phyloP scores from a whole-genome alignment of 2,888 invertebrate genomes.

The Ypsolopha scabrella region DNA sequence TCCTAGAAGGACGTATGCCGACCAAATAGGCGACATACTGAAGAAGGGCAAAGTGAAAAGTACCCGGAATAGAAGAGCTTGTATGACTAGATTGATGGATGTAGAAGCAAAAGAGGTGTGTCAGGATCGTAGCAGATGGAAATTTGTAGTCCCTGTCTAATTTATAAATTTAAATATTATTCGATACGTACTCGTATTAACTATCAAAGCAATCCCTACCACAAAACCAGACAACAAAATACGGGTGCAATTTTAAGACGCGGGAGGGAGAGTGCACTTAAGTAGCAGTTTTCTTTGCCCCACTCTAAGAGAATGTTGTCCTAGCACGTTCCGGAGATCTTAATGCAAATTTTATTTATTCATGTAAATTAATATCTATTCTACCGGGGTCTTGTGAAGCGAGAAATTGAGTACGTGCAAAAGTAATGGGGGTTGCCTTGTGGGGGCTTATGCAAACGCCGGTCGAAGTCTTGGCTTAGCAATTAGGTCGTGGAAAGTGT shows the following conservation, averaged over 20 bases:
- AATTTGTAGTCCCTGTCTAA: too few species aligned
- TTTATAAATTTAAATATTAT: too few species aligned
- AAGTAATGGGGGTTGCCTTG: conserved; percentile 48
- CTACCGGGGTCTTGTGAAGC: conserved; percentile 57
- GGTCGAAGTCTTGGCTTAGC: conserved; percentile 11
- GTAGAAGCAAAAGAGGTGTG: too few species aligned
- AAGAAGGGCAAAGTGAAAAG: too few species aligned
- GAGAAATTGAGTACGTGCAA: conserved; percentile 69
- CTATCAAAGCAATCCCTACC: too few species aligned
- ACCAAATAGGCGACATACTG: too few species aligned
- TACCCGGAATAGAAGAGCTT: too few species aligned
- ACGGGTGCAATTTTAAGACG: conserved; percentile 4
- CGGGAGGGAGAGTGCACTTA: conserved; percentile 11
- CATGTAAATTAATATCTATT: conserved; percentile 71
- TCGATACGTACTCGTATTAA: neutral
- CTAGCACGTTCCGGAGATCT: conserved; percentile 36
- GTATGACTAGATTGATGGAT: too few species aligned
- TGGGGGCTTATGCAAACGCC: conserved; percentile 46
- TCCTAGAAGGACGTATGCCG: too few species aligned
- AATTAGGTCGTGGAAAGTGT: conserved; percentile 3
- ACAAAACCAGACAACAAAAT: too few species aligned
- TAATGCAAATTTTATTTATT: conserved; percentile 71
- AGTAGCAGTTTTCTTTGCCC: conserved; percentile 39
- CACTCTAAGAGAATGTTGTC: conserved; percentile 10
- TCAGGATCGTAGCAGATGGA: too few species aligned